A percentile compares a stretch with the other conserved stretches of the same genome.
Conservation (phyloP, 2,888 invertebrate species). For the Drepanosiphum platanoidis region DNA sequence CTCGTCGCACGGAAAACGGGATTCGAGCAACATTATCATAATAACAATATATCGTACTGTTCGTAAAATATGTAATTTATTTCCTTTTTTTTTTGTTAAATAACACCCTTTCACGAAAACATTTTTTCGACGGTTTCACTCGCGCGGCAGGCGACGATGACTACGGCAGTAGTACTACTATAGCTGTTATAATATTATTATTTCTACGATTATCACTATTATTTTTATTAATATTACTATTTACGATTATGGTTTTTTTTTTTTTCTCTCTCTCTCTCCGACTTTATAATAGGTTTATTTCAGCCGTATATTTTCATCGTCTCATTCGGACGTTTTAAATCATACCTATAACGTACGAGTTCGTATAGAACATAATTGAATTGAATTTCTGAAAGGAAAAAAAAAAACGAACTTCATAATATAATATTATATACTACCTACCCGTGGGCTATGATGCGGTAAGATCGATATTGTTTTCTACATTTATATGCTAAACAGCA, state of each 20-base stretch:
- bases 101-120: slow-evolving; percentile 20
- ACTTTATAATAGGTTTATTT: too few species aligned
- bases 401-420: too few species aligned
- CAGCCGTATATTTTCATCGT: background rate
- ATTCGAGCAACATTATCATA: background rate
- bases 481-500: background rate
- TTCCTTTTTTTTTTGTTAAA: slow-evolving; percentile 13
- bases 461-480: background rate
- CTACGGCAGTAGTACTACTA: too few species aligned
- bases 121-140: slow-evolving; percentile 12
- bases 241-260: slow-evolving; percentile 11
- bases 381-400: background rate
- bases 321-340: background rate
- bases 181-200: too few species aligned
- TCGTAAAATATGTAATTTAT: slow-evolving; percentile 18
- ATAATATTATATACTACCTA: too few species aligned
- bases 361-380: background rate
- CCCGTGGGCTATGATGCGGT: too few species aligned
- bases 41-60: background rate
- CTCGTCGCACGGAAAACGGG: background rate
- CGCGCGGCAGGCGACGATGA: too few species aligned
- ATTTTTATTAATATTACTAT: background rate
- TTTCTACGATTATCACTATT: background rate
- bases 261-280: background rate
- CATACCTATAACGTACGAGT: too few species aligned